Conservation (phyloP, 2,888 invertebrate genomes). For the Trissoscelio sp. region DNA sequence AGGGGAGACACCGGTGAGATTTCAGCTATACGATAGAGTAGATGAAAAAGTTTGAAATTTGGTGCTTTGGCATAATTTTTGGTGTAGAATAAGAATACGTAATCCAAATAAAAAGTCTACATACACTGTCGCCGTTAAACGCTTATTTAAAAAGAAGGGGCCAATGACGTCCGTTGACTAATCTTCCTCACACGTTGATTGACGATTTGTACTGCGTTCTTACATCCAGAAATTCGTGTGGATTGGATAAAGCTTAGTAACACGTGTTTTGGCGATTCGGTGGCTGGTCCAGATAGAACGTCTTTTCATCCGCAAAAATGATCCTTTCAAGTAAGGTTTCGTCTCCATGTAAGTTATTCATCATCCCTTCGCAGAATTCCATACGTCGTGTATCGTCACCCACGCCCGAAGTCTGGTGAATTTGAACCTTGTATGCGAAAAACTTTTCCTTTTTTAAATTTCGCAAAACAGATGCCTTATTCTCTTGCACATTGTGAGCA, state of each 20-base stretch:
- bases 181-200: constrained; percentile 20
- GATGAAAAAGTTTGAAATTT: no score
- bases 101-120: no score
- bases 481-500: background rate
- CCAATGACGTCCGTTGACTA: constrained; percentile 13
- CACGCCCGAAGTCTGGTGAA: constrained; percentile 8
- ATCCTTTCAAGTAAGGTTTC: background rate
- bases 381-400: constrained; percentile 17
- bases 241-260: constrained; percentile 12
- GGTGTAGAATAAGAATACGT: no score
- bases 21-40: no score
- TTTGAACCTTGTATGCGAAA: constrained; percentile 16
- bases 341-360: background rate
- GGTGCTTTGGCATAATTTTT: no score
- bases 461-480: constrained; percentile 17
- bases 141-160: constrained; percentile 12
- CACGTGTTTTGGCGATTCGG: constrained; percentile 20
- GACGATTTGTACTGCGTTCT: constrained; percentile 16
- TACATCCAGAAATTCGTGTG: constrained; percentile 8
- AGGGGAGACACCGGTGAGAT: no score
- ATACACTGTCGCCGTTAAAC: no score
- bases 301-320: constrained; percentile 17
- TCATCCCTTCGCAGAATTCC: constrained; percentile 2
- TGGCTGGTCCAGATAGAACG: constrained; percentile 25
- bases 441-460: background rate